phyloP scores from a whole-genome alignment of 1,140 invertebrate species.

The Leptinotarsa defecta region DNA sequence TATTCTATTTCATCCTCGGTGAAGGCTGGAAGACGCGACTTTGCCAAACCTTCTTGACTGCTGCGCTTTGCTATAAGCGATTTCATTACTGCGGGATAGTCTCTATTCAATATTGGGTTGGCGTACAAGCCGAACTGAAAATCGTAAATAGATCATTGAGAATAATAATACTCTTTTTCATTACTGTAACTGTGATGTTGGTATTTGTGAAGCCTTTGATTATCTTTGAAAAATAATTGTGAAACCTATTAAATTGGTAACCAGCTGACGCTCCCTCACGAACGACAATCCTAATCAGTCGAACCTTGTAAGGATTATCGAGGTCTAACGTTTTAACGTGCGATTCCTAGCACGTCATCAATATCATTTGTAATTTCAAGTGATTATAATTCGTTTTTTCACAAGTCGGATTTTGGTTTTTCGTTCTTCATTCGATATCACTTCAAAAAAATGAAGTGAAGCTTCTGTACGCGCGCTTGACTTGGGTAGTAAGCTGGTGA shows the following conservation, averaged over 20 bases:
- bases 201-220: background rate
- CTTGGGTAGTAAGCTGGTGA: no score
- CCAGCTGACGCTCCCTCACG: no score
- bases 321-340: no score
- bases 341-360: no score
- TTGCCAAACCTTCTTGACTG: constrained; percentile 60
- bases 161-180: constrained; percentile 33
- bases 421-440: no score
- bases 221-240: background rate
- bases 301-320: no score
- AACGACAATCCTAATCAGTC: no score
- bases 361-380: no score
- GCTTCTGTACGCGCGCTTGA: no score
- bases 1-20: constrained; percentile 62
- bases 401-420: no score
- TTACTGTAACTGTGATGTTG: background rate
- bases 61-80: constrained; percentile 61
- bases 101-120: constrained; percentile 66
- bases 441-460: no score
- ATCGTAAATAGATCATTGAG: background rate
- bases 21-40: constrained; percentile 66
- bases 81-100: constrained; percentile 66
- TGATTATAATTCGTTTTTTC: no score
- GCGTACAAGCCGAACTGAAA: constrained; percentile 64
- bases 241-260: constrained; percentile 7